These are phyloP conservation scores for Urechis unicinctus DNA, from an alignment of 2,888 invertebrate species.

Conservation along the genomic window DNA sequence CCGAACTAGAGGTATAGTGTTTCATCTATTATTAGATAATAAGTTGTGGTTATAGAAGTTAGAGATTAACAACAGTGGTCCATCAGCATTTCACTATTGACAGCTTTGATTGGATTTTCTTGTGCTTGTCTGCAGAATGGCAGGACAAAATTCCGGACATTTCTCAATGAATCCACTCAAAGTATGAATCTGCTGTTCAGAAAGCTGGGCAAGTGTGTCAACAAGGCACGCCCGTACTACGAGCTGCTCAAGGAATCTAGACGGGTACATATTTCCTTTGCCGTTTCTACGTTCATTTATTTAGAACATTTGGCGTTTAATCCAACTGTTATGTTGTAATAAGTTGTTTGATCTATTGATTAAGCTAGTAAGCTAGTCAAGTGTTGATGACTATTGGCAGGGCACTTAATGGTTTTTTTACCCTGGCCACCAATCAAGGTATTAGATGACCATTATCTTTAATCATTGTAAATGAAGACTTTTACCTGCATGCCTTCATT, in stretches of 20 bases:
- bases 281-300: background rate
- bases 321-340: background rate
- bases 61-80: too few relatives aligned
- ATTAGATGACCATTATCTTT: too few relatives aligned
- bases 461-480: too few relatives aligned
- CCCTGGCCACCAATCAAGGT: too few relatives aligned
- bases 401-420: too few relatives aligned
- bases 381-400: too few relatives aligned
- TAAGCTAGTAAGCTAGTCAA: too few relatives aligned
- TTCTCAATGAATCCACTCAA: conserved; percentile 77
- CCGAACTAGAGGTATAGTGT: conserved; percentile 81
- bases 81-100: background rate
- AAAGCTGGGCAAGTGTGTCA: conserved; percentile 77
- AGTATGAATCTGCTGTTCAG: conserved; percentile 73
- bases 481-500: too few relatives aligned
- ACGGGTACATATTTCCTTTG: conserved; percentile 39
- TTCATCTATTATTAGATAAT: background rate
- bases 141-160: conserved; percentile 63
- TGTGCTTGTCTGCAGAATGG: conserved; percentile 15
- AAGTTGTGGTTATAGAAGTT: background rate
- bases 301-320: background rate
- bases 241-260: conserved; percentile 73
- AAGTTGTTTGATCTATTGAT: too few relatives aligned
- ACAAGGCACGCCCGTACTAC: conserved; percentile 83
- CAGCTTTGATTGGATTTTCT: background rate